A percentile compares a stretch with the other conserved stretches of the same genome.
Evolutionary conservation across 2,113 vertebrate species (phyloP).

Genomic region (Centropristis striata): DNA sequence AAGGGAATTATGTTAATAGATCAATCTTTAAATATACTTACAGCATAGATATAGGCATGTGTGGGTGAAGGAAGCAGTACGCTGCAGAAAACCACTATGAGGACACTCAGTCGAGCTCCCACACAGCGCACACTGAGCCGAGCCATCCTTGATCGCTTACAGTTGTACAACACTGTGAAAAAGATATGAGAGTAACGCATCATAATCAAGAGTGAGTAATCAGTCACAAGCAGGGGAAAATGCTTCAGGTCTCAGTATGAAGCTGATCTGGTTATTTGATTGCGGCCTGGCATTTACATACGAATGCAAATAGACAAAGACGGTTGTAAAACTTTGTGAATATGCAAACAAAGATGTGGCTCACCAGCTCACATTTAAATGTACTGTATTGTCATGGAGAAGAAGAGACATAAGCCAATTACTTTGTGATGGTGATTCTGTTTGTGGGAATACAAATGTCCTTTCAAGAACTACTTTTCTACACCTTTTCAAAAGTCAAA

Average conservation of each 20-base stretch:
- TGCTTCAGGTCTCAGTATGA: background rate
- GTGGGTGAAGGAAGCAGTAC: conserved; percentile 65
- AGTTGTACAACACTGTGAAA: conserved; percentile 38
- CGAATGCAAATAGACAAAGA: background rate
- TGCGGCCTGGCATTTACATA: background rate
- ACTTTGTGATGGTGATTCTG: background rate
- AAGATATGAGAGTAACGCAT: background rate
- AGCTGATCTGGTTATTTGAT: background rate
- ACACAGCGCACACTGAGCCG: conserved; percentile 19
- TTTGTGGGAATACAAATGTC: background rate
- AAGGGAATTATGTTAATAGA: background rate
- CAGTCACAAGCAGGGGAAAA: background rate
- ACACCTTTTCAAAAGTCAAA: no score
- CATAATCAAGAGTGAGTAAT: background rate
- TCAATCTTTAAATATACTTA: conserved; percentile 70
- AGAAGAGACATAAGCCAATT: background rate
- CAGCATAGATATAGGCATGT: conserved; percentile 85
- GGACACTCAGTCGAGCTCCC: conserved; percentile 50
- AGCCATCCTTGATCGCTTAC: conserved; percentile 66
- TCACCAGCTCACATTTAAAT: background rate
- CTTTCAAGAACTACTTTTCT: background rate
- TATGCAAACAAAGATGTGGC: background rate
- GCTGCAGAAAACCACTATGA: conserved; percentile 66
- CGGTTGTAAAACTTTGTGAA: background rate
- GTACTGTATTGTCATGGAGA: background rate